Conservation (phyloP, 2,113 vertebrate genomes). For the Cricetomys ansorgei region DNA sequence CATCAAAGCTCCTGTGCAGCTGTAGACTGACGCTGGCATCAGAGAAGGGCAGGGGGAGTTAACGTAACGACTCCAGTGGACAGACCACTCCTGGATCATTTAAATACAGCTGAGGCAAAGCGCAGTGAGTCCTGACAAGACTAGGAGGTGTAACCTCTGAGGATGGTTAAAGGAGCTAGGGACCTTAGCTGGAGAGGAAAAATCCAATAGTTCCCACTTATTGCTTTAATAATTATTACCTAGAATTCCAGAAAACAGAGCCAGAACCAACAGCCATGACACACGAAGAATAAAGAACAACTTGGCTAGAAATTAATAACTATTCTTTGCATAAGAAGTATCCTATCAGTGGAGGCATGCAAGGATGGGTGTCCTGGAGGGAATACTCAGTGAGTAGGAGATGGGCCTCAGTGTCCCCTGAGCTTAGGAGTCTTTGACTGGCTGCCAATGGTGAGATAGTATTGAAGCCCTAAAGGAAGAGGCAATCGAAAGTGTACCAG, state of each 20-base stretch:
- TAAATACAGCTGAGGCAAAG: not conserved
- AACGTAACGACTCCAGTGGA: not conserved
- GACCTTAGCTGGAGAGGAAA: not conserved
- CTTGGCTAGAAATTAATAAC: not conserved
- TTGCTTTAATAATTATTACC: not conserved
- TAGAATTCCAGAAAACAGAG: not conserved
- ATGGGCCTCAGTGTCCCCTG: not conserved
- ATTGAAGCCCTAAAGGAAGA: not conserved
- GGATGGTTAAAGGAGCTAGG: not conserved
- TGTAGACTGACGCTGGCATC: not conserved
- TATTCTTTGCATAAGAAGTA: not conserved
- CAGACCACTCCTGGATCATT: not conserved
- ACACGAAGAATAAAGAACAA: not conserved
- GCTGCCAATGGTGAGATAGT: not conserved
- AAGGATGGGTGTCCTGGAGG: not conserved
- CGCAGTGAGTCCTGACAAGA: not conserved
- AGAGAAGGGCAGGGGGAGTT: not conserved
- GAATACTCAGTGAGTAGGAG: not conserved
- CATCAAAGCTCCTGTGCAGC: constrained; percentile 8
- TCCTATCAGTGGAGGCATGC: not conserved
- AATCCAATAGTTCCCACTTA: not conserved
- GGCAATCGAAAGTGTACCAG: not conserved
- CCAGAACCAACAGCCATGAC: not conserved
- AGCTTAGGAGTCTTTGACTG: not conserved
- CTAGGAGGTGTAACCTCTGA: not conserved